Evolutionary conservation across 2,888 invertebrate genomes (phyloP), one percentile per base, ranked within the genome.

Genomic region (Pheosia gnoma): DNA sequence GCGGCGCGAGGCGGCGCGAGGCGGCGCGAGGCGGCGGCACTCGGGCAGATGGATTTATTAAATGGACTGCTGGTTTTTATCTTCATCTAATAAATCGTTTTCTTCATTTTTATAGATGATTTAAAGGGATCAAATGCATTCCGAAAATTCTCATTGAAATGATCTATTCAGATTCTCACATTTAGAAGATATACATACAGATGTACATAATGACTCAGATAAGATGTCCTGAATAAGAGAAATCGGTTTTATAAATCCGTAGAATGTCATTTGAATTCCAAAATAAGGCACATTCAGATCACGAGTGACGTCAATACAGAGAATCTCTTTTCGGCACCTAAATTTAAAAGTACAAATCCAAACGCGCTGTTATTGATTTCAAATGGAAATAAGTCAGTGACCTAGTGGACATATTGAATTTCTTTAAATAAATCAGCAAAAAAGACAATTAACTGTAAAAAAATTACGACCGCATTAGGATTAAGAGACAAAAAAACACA

Each of bases 361-460:
- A 5, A 25, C 53, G 37, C 53, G 9, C 10, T 53, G 10, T 53
- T 51, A 38, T 53, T 37, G 52, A 53, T 53, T 53, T 37, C 11
- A 53, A 9, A 53, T 53, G 11, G 11, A 53, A 53, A 53, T 37
- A 53, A 53, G 53, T 53, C 37, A 53, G 11, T 37, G 53, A 53
- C 53, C 53, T n/a, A 51, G n/a, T n/a, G 25, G 51, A 51, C 51
- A 25, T 11, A 41, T n/a, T n/a, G 5, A 4, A 47, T 47, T 47
- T 47, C 47, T 43, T 43, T 9, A 43, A 43, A 9, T 43, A 43
- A 9, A 41, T 11, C 5, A n/a, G n/a, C 45, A 45, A 45, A 11
- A 45, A 45, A 45, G 51, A 56, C 5, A 57, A 10, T 47, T 25
- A 47, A 56, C 47, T 45, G 10, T 36, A 37, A 65, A 37, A 52